Conservation (phyloP, 2,888 invertebrate species). For the Ferdinandea cuprea region DNA sequence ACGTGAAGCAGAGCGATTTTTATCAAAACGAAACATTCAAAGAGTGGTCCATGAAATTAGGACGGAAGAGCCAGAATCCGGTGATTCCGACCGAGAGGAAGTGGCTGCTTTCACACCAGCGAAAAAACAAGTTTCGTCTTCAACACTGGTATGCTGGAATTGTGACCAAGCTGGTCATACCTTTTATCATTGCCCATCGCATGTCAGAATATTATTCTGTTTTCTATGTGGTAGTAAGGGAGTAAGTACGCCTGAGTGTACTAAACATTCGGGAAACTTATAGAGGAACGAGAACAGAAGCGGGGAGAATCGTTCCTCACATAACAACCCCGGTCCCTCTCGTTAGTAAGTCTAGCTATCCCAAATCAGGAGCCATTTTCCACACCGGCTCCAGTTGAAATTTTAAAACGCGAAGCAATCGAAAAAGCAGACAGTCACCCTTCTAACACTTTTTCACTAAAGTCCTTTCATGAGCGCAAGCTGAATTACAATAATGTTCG, state of each 20-base stretch:
- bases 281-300: neutral
- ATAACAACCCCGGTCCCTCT: no score
- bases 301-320: no score
- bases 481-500: neutral
- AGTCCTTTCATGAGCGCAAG: neutral
- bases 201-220: neutral
- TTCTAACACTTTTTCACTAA: neutral
- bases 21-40: no score
- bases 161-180: neutral
- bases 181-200: neutral
- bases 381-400: neutral
- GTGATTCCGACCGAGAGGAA: no score
- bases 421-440: neutral
- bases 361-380: neutral
- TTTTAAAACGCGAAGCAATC: neutral
- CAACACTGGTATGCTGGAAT: no score
- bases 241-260: no score
- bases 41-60: no score
- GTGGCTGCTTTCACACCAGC: neutral
- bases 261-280: neutral
- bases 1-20: no score
- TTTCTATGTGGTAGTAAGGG: no score
- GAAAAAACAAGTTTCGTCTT: no score
- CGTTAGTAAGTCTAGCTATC: no score
- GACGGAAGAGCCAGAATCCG: no score